These are phyloP conservation scores for Butastur rufipennis DNA, from an alignment of 2,113 vertebrate genomes.

Conservation along the genomic window DNA sequence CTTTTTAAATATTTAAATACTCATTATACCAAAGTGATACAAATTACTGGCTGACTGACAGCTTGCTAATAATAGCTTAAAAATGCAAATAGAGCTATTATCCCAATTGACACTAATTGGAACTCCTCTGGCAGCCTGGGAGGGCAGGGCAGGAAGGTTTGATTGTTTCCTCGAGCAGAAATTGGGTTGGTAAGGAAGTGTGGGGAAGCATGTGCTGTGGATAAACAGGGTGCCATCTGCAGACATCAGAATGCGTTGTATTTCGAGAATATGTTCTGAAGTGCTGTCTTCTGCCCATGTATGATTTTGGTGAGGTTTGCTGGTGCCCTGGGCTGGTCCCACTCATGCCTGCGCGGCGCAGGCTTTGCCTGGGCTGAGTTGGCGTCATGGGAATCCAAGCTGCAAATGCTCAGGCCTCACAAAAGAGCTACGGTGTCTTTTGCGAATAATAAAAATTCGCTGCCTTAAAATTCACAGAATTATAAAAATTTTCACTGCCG, in stretches of 20 bases:
- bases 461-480: not conserved
- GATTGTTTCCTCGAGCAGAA: constrained; percentile 41
- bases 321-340: not conserved
- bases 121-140: constrained; percentile 40
- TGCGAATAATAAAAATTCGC: not conserved
- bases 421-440: not conserved
- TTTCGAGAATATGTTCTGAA: not conserved
- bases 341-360: fast-evolving
- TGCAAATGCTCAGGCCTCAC: not conserved
- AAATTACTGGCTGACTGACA: constrained; percentile 65
- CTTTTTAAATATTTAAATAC: constrained; percentile 59
- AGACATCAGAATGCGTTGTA: not conserved
- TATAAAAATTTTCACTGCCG: not conserved
- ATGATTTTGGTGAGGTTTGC: not conserved
- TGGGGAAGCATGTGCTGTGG: not conserved
- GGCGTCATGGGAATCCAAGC: not conserved
- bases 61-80: constrained; percentile 56
- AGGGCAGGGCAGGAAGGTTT: constrained; percentile 53
- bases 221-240: not conserved
- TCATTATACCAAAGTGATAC: constrained; percentile 42
- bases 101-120: constrained; percentile 56
- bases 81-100: constrained; percentile 59
- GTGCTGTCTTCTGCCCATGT: not conserved
- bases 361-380: not conserved
- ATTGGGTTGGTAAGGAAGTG: not conserved